Evolutionary conservation across 1,140 invertebrate species (phyloP).

Genomic region (Trichomalopsis sarcophagae): DNA sequence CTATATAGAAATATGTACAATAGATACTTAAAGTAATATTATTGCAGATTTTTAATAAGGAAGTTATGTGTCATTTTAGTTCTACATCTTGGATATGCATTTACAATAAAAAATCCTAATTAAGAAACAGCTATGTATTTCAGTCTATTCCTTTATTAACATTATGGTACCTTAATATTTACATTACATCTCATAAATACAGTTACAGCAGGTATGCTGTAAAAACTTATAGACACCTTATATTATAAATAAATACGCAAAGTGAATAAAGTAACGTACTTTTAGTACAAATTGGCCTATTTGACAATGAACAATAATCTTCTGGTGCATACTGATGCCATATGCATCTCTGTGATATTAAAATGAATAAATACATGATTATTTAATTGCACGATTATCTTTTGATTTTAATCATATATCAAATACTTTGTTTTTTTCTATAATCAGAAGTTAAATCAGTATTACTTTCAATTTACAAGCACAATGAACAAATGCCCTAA

Average conservation of each 20-base stretch:
- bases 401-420: not conserved
- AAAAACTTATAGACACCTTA: constrained; percentile 31
- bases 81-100: constrained; percentile 17
- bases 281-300: constrained; percentile 14
- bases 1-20: constrained; percentile 31
- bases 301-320: constrained; percentile 21
- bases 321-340: constrained; percentile 21
- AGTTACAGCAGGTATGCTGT: constrained; percentile 33
- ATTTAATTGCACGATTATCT: not conserved
- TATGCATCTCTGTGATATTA: constrained; percentile 17
- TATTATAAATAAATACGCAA: constrained; percentile 38
- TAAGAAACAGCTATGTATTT: constrained; percentile 25
- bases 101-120: constrained; percentile 34
- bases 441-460: not conserved
- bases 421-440: not conserved
- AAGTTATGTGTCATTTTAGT: not conserved
- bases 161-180: constrained; percentile 46
- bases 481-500: constrained; percentile 3
- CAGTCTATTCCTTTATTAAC: constrained; percentile 50
- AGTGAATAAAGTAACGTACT: not conserved
- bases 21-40: constrained; percentile 6
- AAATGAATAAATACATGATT: not conserved
- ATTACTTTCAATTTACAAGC: not conserved
- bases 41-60: not conserved
- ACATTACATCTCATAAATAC: constrained; percentile 47